Base-by-base conservation (phyloP, 2,113 vertebrate genomes). In the Galemys pyrenaicus region DNA sequence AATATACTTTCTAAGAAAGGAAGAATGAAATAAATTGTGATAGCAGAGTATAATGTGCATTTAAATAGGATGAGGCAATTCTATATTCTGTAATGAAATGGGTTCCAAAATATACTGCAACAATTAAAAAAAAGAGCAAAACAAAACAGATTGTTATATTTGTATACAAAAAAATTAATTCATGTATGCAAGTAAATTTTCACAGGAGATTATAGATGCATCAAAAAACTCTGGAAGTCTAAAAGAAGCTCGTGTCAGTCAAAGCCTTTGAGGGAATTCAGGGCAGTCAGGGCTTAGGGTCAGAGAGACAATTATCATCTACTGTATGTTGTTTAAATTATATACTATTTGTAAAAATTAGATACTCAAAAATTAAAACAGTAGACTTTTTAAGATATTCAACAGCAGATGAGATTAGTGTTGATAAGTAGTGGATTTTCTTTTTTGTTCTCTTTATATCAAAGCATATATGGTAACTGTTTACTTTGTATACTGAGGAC, bases 371-470 rank as follows among this genome's bases (percentile, higher is more conserved):
- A 82, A 32, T 88, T 84, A 71, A 85, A 74, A 74, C 37, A 83
- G 28, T 30, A 89, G 19, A 39, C 32, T 93, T 95, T 95, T 49
- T n/a, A 51, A 81, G 16, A 9, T 49, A 74, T 39, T 94, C 41
- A 77, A 75, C n/a, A 80, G 7, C 16, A 92, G 39, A 94, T 49
- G 49, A 56, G 19, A 68, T 89, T 82, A 41, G 22, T 54, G 20
- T 22, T 41, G 9, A 44, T 54, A 32, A 68, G 9, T 60, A 93
- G 58, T 62, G 60, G 35, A 6, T 20, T 81, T 68, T 70, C 65
- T 77, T 44, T 46, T 20, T 22, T 54, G 0, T 82, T 68, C 24
- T 88, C 3, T 26, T 91, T 70, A 22, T 56, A 73, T 78, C 60
- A 92, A 94, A 82, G 6, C 4, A 70, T 17, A 32, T 1, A 26